phyloP scores from a whole-genome alignment of 2,888 invertebrate species.

The Cryptocephalus moraei region DNA sequence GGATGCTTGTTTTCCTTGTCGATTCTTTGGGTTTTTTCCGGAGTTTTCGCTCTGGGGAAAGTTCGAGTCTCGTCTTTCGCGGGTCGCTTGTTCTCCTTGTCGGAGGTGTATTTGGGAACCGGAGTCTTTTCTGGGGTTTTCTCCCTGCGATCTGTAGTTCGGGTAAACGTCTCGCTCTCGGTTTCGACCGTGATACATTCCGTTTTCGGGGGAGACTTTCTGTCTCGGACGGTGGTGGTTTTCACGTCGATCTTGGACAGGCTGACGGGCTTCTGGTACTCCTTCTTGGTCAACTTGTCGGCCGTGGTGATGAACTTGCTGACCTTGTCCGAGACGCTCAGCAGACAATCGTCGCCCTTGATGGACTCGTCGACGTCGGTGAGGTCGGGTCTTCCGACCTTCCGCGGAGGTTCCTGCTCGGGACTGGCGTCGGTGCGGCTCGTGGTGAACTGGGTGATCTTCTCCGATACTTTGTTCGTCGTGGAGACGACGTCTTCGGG shows the following conservation, averaged over 20 bases:
- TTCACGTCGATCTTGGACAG: conserved; percentile 19
- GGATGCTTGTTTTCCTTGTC: too few relatives aligned
- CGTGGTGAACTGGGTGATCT: conserved; percentile 40
- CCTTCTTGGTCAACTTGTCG: conserved; percentile 36
- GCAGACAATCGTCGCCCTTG: conserved; percentile 44
- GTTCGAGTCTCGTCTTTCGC: background rate
- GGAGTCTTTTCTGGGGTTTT: background rate
- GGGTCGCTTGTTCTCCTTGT: background rate
- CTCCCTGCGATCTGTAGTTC: conserved; percentile 9
- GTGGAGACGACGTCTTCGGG: conserved; percentile 34
- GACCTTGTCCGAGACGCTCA: conserved; percentile 57
- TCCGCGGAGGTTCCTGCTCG: conserved; percentile 30
- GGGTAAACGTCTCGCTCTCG: conserved; percentile 16
- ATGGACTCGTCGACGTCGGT: conserved; percentile 22
- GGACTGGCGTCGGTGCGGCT: conserved; percentile 16
- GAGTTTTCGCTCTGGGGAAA: background rate
- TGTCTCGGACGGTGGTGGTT: conserved; percentile 1
- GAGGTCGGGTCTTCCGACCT: conserved; percentile 36
- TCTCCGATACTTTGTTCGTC: conserved; percentile 43
- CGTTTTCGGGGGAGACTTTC: conserved; percentile 11
- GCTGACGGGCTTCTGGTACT: conserved; percentile 16
- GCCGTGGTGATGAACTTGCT: conserved; percentile 53
- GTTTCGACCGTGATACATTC: conserved; percentile 21
- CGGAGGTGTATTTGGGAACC: background rate
- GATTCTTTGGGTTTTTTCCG: background rate